Percentiles rank a stretch among this genome's conserved stretches.
Conservation (phyloP, 37 sponge, comb jelly and placozoan species). For the Mnemiopsis leidyi region DNA sequence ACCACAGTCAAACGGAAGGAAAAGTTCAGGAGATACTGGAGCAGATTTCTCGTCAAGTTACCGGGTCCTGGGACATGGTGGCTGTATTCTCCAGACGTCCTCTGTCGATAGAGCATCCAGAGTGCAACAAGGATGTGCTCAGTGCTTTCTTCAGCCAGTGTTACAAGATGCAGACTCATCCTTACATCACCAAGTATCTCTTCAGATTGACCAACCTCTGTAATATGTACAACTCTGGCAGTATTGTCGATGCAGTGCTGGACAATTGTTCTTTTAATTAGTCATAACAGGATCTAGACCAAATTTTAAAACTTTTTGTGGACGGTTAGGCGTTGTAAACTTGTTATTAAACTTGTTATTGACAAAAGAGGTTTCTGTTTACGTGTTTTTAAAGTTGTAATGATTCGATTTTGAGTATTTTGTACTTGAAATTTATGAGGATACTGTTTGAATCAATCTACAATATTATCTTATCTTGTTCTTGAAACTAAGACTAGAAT, state of each 20-base stretch:
- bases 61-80: neutral
- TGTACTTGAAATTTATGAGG: no score
- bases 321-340: no score
- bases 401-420: no score
- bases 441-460: no score
- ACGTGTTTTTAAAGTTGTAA: no score
- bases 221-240: neutral
- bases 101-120: neutral
- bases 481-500: no score
- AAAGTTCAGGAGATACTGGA: neutral
- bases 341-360: no score
- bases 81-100: neutral
- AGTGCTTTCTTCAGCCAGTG: neutral
- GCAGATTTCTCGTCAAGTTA: neutral
- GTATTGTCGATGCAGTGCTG: neutral
- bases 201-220: constrained; percentile 14
- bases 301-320: no score
- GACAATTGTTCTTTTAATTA: neutral
- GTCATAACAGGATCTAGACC: no score
- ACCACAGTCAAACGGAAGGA: neutral
- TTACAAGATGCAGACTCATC: constrained; percentile 15
- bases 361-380: no score
- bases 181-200: constrained; percentile 58
- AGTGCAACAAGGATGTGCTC: neutral
- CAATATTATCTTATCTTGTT: no score